Evolutionary conservation across 2,113 vertebrate species (phyloP), one percentile per base, ranked within the genome.

Genomic region (Echinops telfairi): DNA sequence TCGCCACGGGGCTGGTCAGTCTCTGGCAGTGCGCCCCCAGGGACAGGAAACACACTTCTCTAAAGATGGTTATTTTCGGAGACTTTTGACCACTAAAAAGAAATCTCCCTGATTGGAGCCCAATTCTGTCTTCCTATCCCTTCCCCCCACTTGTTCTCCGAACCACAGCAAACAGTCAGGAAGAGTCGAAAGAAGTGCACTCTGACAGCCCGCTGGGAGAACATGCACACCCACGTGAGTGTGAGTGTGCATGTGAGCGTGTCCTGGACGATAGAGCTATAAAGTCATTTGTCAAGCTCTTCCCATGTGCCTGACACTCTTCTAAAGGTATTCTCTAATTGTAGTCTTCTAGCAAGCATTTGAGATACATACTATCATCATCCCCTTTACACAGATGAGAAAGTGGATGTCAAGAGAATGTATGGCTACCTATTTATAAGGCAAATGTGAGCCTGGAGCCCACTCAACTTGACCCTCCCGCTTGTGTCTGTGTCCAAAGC

Each of bases 91-190:
- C 76, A 62, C 78, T 90, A 90, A 8, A 11, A 53, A 53, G 12
- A 53, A 87, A 84, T 88, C 86, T 70, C 76, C 83, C n/a, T 81
- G 68, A 76, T 86, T 77, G 62, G 23, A 86, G 12, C 47, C 16
- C 25, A 53, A 88, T 75, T 64, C 77, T 77, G 22, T 77, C 81
- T 92, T 95, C 47, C 58, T 87, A 29, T 83, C 71, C 31, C 19
- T 81, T 66, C 43, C 3, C 17, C 14, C 29, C 47, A 57, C 62
- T 92, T 81, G 20, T n/a, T 79, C 53, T 76, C 27, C 38, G 84
- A 79, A 43, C 90, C 83, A 60, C 9, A 60, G 84, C 40, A 31
- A 78, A 53, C 27, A 60, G 29, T 43, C 68, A 85, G 57, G 23
- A 91, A 70, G 9, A 71, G 19, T 23, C 6, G 12, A 80, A 62